Evolutionary conservation across 2,113 vertebrate species (phyloP).

Genomic region (Gymnocephalus cernua): DNA sequence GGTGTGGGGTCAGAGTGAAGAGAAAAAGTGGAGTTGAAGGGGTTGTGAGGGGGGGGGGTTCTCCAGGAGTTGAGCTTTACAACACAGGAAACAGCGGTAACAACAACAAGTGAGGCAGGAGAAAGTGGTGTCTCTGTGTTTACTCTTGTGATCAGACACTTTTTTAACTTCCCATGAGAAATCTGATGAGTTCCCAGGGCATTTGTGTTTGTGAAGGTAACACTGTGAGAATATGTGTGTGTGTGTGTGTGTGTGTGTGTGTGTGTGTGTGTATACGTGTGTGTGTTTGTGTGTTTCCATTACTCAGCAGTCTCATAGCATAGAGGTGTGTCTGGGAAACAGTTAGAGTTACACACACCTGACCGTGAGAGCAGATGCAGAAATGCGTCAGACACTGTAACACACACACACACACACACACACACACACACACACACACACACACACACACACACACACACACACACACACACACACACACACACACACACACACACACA

Average conservation of each 20-base stretch:
- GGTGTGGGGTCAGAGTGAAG: background rate
- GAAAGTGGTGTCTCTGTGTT: slow-evolving; percentile 35
- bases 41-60: background rate
- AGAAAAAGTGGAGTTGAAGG: slow-evolving; percentile 25
- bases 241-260: slow-evolving; percentile 12
- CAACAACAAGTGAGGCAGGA: slow-evolving; percentile 10
- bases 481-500: slow-evolving; percentile 9
- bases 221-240: slow-evolving; percentile 31
- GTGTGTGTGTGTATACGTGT: slow-evolving; percentile 13
- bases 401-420: slow-evolving; percentile 20
- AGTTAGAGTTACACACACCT: slow-evolving; percentile 68
- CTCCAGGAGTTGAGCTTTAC: slow-evolving; percentile 35
- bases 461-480: slow-evolving; percentile 18
- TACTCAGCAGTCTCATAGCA: slow-evolving; percentile 68
- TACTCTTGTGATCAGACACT: slow-evolving; percentile 57
- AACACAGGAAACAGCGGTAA: slow-evolving; percentile 46
- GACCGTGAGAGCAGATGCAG: slow-evolving; percentile 64
- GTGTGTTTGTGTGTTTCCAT: slow-evolving; percentile 57
- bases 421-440: slow-evolving; percentile 28
- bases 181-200: slow-evolving; percentile 58
- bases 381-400: slow-evolving; percentile 32
- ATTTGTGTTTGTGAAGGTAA: slow-evolving; percentile 20
- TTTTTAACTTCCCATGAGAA: slow-evolving; percentile 73
- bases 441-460: slow-evolving; percentile 23
- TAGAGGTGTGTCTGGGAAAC: slow-evolving; percentile 68